A percentile compares a stretch with the other conserved stretches of the same genome.
Evolutionary conservation across 2,113 vertebrate genomes (phyloP).

Genomic region (Rynchops niger): DNA sequence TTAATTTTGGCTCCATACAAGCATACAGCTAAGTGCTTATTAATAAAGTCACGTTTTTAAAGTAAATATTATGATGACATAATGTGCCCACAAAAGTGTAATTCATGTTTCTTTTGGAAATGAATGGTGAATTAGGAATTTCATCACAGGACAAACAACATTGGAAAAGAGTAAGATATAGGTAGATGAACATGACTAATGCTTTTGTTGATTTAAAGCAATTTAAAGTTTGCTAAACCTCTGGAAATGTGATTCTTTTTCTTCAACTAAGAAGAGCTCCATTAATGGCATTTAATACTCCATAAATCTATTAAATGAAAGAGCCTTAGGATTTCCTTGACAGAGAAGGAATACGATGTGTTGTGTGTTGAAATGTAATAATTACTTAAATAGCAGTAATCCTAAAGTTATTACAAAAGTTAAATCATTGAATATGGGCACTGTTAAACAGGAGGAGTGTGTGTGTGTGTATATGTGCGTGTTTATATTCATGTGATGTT

Average conservation of each 20-base stretch:
- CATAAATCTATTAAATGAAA: neutral
- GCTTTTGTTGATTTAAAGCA: neutral
- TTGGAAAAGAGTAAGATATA: neutral
- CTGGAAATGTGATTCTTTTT: neutral
- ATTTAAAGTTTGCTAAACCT: neutral
- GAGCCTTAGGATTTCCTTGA: neutral
- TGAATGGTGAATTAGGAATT: neutral
- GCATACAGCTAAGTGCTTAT: neutral
- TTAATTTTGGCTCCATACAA: neutral
- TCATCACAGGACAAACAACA: neutral
- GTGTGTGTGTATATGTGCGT: neutral
- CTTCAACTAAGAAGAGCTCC: neutral
- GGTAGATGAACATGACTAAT: neutral
- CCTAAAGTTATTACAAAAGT: neutral
- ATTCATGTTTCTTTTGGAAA: neutral
- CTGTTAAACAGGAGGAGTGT: neutral
- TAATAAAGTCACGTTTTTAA: slow-evolving; percentile 15
- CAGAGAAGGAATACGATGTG: neutral
- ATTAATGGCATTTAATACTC: neutral
- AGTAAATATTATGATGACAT: slow-evolving; percentile 13
- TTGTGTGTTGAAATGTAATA: neutral
- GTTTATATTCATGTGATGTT: neutral
- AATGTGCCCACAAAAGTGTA: neutral
- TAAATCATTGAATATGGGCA: neutral
- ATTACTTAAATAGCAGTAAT: neutral